Percentiles rank a stretch among this genome's conserved stretches.
phyloP scores from a whole-genome alignment of 2,113 vertebrate species.

The Chaetodon auriga region DNA sequence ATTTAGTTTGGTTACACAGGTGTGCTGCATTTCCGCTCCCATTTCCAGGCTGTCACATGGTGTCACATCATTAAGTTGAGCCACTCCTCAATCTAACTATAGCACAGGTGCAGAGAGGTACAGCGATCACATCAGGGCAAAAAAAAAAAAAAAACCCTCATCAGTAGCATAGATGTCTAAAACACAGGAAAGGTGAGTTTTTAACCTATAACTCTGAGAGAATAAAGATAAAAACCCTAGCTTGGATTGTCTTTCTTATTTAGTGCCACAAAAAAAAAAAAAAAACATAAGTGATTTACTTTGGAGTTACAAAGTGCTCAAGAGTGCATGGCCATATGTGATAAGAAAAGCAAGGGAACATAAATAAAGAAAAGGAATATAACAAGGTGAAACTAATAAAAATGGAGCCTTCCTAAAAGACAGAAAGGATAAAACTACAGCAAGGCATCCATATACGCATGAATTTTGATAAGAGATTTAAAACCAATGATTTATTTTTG shows the following conservation, averaged over 20 bases:
- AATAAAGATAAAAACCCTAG: background rate
- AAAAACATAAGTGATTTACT: background rate
- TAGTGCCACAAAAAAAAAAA: background rate
- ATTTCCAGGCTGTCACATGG: no score
- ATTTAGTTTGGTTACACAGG: no score
- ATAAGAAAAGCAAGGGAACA: background rate
- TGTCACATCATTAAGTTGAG: no score
- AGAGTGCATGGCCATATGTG: background rate
- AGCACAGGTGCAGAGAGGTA: no score
- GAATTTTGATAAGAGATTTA: background rate
- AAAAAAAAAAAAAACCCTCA: no score
- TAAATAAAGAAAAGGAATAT: background rate
- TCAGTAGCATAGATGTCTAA: background rate
- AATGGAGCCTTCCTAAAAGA: background rate
- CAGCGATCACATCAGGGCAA: no score
- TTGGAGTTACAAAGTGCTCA: background rate
- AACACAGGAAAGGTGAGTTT: background rate
- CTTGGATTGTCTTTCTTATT: background rate
- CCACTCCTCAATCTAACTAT: no score
- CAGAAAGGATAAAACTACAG: background rate
- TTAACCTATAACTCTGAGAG: background rate
- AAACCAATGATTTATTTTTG: background rate
- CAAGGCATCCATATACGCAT: background rate
- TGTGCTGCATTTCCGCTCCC: no score
- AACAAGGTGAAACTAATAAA: background rate